Conservation (phyloP, 2,797 vertebrate genomes). For the Muraenolepis orangiensis region DNA sequence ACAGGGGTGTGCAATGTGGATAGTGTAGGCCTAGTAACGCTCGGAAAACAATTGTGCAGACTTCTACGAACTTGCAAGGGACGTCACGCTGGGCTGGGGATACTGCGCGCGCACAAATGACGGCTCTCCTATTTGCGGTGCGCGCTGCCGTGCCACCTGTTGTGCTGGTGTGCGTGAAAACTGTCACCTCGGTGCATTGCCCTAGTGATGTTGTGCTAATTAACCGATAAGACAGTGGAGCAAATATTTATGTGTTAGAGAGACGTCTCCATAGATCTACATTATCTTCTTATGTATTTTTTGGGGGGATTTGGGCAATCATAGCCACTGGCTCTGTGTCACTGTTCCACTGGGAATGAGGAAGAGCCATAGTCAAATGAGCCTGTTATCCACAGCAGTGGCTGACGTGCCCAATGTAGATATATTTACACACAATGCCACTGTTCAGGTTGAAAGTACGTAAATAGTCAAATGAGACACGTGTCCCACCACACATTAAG, state of each 20-base stretch:
- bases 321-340: not conserved
- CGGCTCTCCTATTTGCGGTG: not conserved
- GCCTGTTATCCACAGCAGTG: not conserved
- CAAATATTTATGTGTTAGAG: too few species aligned
- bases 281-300: too few species aligned
- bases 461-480: constrained; percentile 77
- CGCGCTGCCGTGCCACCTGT: not conserved
- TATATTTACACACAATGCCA: constrained; percentile 55
- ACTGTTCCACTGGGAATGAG: constrained; percentile 27
- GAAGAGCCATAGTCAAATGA: constrained; percentile 50
- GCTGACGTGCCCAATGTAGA: constrained; percentile 3
- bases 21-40: too few species aligned
- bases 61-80: not conserved
- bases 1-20: too few species aligned
- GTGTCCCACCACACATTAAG: constrained; percentile 21
- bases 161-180: not conserved
- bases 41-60: too few species aligned
- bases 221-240: not conserved
- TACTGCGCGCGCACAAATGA: not conserved
- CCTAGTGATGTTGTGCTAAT: not conserved
- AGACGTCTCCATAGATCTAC: too few species aligned
- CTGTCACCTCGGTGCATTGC: not conserved
- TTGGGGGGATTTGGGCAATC: not conserved
- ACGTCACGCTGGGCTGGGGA: not conserved
- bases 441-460: constrained; percentile 40